phyloP scores from a whole-genome alignment of 2,797 vertebrate genomes.

The Glossophaga mutica region DNA sequence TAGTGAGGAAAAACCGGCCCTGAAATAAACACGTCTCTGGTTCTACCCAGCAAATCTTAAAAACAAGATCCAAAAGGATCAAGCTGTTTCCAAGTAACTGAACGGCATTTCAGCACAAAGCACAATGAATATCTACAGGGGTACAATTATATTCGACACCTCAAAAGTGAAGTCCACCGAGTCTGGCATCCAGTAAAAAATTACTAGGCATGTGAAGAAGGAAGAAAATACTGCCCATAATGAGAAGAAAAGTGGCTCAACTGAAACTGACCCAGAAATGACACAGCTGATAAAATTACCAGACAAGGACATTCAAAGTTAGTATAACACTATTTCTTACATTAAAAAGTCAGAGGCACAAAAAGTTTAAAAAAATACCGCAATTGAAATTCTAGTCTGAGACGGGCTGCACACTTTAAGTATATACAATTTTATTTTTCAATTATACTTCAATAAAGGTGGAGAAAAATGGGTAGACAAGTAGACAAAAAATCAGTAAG shows the following conservation, averaged over 20 bases:
- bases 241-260: not conserved
- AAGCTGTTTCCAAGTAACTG: not conserved
- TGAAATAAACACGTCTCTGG: not conserved
- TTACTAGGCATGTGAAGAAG: not conserved
- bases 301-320: not conserved
- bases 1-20: not conserved
- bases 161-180: not conserved
- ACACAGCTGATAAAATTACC: not conserved
- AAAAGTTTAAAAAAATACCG: not conserved
- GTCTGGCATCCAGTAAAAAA: not conserved
- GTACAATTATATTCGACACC: not conserved
- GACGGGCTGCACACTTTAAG: not conserved
- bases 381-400: not conserved
- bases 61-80: not conserved
- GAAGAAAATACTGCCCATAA: not conserved
- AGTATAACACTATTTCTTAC: not conserved
- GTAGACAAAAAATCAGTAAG: not conserved
- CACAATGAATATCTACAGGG: not conserved
- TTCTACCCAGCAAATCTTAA: not conserved
- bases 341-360: not conserved
- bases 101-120: not conserved
- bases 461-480: not conserved
- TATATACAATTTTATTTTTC: not conserved
- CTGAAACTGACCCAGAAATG: not conserved
- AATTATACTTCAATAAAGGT: not conserved